phyloP scores from a whole-genome alignment of 2,113 vertebrate genomes.

The Atrichornis clamosus region DNA sequence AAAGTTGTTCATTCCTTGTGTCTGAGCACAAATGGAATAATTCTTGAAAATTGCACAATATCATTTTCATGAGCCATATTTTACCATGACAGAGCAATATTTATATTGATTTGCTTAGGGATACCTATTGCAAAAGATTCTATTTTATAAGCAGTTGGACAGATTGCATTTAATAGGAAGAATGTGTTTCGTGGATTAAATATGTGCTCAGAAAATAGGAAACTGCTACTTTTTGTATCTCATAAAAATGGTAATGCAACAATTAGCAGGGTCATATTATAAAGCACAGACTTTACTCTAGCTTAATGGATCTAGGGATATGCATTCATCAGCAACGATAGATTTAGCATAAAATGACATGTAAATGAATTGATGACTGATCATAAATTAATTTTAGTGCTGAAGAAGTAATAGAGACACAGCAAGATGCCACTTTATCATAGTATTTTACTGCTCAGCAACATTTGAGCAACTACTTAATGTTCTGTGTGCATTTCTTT shows the following conservation, averaged over 20 bases:
- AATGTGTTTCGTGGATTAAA: constrained; percentile 64
- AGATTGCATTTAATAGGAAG: constrained; percentile 57
- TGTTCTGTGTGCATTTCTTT: constrained; percentile 67
- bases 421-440: constrained; percentile 80
- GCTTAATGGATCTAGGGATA: constrained; percentile 79
- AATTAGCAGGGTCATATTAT: constrained; percentile 83
- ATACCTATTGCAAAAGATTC: constrained; percentile 37
- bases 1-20: neutral
- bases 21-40: neutral
- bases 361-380: constrained; percentile 89
- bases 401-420: constrained; percentile 79
- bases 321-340: constrained; percentile 85
- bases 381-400: constrained; percentile 96
- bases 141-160: constrained; percentile 46
- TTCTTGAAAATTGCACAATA: neutral
- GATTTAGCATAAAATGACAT: constrained; percentile 88
- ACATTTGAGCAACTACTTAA: constrained; percentile 78
- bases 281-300: constrained; percentile 78
- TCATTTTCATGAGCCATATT: constrained; percentile 12
- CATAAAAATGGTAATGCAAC: constrained; percentile 85
- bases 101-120: constrained; percentile 57
- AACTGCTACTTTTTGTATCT: constrained; percentile 76
- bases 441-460: constrained; percentile 78
- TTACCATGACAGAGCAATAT: constrained; percentile 28
- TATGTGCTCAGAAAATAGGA: constrained; percentile 53